Conservation (phyloP, 2,888 invertebrate genomes). For the Lithophane semibrunnea region DNA sequence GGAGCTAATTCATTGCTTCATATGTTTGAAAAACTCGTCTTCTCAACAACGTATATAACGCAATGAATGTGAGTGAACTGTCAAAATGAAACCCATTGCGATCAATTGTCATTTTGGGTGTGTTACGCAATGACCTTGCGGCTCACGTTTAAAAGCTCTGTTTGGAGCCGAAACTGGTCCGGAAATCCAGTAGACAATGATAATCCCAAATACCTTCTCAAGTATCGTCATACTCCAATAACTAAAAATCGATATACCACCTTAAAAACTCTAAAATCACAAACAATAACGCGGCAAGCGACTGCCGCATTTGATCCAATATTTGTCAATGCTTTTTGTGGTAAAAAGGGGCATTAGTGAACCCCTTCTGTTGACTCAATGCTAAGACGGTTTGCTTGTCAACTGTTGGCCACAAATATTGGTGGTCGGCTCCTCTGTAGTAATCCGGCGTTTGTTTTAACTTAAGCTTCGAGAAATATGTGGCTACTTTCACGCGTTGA, state of each 20-base stretch:
- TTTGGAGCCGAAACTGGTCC: background rate
- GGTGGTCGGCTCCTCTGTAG: conserved; percentile 84
- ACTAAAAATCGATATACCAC: conserved; percentile 45
- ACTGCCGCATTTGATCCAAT: conserved; percentile 80
- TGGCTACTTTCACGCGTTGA: conserved; percentile 65
- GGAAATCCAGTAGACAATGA: conserved; percentile 7
- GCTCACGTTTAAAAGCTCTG: background rate
- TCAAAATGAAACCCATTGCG: background rate
- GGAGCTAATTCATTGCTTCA: background rate
- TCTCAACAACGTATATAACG: background rate
- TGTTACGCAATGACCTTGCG: background rate
- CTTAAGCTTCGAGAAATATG: conserved; percentile 49
- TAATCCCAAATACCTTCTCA: background rate
- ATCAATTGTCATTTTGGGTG: background rate
- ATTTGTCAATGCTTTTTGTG: conserved; percentile 87
- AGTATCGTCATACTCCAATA: conserved; percentile 55
- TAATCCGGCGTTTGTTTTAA: conserved; percentile 78
- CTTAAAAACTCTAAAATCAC: conserved; percentile 59
- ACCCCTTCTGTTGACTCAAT: conserved; percentile 88
- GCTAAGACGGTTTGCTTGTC: conserved; percentile 90
- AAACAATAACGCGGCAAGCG: conserved; percentile 63
- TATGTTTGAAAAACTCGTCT: background rate
- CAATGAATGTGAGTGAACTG: background rate
- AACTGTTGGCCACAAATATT: conserved; percentile 86
- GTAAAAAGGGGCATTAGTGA: conserved; percentile 90